Conservation (phyloP, 2,113 vertebrate genomes). For the Gadus macrocephalus region DNA sequence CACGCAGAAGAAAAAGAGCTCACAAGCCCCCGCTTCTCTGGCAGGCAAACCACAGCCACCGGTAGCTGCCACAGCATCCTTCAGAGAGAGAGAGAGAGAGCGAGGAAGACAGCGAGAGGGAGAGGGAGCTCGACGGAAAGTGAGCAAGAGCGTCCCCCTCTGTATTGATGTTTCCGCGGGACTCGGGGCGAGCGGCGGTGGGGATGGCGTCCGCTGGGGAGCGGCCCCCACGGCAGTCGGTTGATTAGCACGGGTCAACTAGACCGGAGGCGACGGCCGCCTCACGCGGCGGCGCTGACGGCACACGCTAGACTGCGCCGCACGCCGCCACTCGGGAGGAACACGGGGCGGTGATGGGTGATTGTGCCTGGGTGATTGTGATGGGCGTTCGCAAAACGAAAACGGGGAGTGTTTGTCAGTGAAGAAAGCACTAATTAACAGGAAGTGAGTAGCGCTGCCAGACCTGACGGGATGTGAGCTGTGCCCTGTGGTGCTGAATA, state of each 20-base stretch:
- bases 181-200: conserved; percentile 14
- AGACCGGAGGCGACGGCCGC: background rate
- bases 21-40: conserved; percentile 24
- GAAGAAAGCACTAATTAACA: background rate
- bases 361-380: background rate
- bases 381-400: background rate
- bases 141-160: conserved; percentile 34
- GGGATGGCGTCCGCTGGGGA: conserved; percentile 23
- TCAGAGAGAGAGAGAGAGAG: conserved; percentile 15
- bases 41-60: conserved; percentile 20
- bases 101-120: conserved; percentile 25
- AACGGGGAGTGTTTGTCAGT: background rate
- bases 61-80: conserved; percentile 33
- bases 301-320: background rate
- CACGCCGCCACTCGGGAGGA: background rate
- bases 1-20: conserved; percentile 37
- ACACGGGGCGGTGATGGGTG: background rate
- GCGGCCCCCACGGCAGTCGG: conserved; percentile 6
- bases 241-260: conserved; percentile 35
- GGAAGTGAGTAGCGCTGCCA: background rate
- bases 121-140: conserved; percentile 20
- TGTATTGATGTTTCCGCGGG: conserved; percentile 37
- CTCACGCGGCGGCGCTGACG: conserved; percentile 5
- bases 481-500: conserved; percentile 15
- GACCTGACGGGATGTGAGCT: conserved; percentile 13